Conservation (phyloP, 1,140 invertebrate genomes). For the Dreissena polymorpha region DNA sequence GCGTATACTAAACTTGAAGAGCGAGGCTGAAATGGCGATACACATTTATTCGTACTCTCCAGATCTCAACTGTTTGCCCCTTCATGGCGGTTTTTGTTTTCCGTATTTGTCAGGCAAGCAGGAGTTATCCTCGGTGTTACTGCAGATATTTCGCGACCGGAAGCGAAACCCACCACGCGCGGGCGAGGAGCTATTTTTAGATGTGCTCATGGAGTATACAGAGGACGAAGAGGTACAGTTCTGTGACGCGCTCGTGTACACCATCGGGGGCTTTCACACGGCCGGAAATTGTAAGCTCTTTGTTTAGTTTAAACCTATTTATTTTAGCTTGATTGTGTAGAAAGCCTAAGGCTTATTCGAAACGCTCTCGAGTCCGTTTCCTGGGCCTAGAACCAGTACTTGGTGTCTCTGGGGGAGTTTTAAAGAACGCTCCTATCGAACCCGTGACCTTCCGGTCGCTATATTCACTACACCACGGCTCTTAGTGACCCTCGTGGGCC, state of each 20-base stretch:
- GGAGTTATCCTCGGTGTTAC: background rate
- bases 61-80: background rate
- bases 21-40: background rate
- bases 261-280: conserved; percentile 73
- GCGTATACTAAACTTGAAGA: too few relatives aligned
- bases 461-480: too few relatives aligned
- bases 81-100: background rate
- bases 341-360: too few relatives aligned
- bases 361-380: too few relatives aligned
- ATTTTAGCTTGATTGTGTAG: too few relatives aligned
- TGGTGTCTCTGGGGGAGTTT: too few relatives aligned
- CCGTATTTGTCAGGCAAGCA: background rate
- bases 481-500: too few relatives aligned
- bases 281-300: conserved; percentile 69
- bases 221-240: conserved; percentile 9
- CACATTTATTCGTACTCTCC: background rate
- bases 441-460: too few relatives aligned
- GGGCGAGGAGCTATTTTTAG: conserved; percentile 4
- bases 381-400: too few relatives aligned
- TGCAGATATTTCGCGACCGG: background rate
- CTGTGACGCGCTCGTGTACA: conserved; percentile 48
- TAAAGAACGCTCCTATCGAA: too few relatives aligned
- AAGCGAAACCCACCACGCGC: background rate
- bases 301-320: too few relatives aligned
- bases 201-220: background rate